A percentile compares a stretch with the other conserved stretches of the same genome.
Evolutionary conservation across 2,113 vertebrate genomes (phyloP).

Genomic region (Pelobates fuscus): DNA sequence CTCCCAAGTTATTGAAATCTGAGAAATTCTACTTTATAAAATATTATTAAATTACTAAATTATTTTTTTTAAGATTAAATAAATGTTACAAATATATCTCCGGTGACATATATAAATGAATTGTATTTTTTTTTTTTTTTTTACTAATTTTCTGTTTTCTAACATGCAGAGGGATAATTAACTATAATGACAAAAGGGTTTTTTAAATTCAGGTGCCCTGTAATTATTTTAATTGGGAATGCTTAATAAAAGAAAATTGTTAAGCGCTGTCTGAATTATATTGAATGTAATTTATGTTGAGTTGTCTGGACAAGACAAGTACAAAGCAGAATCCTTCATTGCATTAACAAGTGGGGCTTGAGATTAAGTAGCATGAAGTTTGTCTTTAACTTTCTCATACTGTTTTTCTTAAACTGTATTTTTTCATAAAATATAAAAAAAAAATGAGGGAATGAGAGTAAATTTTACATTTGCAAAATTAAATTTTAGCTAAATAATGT

Average conservation of each 20-base stretch:
- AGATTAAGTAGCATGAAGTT: slow-evolving; percentile 1
- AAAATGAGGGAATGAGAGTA: too few species aligned
- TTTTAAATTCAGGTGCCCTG: slow-evolving; percentile 44
- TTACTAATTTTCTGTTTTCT: slow-evolving; percentile 17
- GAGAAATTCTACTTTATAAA: neutral
- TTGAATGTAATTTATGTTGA: slow-evolving; percentile 46
- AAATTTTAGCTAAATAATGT: too few species aligned
- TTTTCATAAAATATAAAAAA: neutral
- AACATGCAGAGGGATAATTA: slow-evolving; percentile 29
- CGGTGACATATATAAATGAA: neutral
- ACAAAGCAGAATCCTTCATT: slow-evolving; percentile 31
- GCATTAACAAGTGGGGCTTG: slow-evolving; percentile 32
- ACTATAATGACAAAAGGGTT: slow-evolving; percentile 34
- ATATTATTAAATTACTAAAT: neutral
- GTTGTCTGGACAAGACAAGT: slow-evolving; percentile 30
- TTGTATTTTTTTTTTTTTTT: slow-evolving; percentile 9
- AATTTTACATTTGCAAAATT: too few species aligned
- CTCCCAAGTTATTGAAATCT: too few species aligned
- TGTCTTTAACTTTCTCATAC: slow-evolving; percentile 4
- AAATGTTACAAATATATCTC: neutral
- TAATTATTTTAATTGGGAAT: slow-evolving; percentile 50
- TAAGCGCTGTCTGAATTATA: slow-evolving; percentile 33
- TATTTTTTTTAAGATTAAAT: neutral
- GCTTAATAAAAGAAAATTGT: slow-evolving; percentile 40
- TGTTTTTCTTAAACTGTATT: neutral